Conservation (phyloP, 2,113 vertebrate species). For the Pantherophis guttatus region DNA sequence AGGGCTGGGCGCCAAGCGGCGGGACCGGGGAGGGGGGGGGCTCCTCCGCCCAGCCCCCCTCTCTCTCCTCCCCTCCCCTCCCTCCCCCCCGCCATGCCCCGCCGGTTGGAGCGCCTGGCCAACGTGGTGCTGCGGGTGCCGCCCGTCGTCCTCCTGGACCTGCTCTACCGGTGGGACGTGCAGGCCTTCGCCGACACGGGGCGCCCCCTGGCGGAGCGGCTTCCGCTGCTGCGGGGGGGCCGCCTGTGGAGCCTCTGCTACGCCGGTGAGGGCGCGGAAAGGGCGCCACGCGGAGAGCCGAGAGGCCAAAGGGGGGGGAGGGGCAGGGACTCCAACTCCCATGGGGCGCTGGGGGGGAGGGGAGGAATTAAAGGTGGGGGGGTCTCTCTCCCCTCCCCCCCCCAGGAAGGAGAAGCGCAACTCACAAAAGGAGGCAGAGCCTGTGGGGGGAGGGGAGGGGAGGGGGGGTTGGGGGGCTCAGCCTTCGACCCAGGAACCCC, state of each 20-base stretch:
- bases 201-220: constrained; percentile 71
- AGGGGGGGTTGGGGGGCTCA: no score
- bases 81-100: constrained; percentile 63
- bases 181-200: constrained; percentile 73
- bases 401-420: no score
- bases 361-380: no score
- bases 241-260: constrained; percentile 79
- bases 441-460: no score
- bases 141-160: constrained; percentile 76
- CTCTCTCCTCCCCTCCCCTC: no score
- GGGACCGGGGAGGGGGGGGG: not conserved
- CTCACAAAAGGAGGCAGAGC: no score
- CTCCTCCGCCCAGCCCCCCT: rapidly evolving
- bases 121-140: constrained; percentile 81
- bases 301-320: no score
- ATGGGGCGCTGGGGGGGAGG: no score
- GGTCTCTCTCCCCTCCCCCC: no score
- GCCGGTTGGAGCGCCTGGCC: constrained; percentile 74
- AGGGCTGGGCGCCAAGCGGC: no score
- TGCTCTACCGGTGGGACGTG: constrained; percentile 82
- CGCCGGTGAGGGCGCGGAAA: constrained; percentile 64
- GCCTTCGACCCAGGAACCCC: no score
- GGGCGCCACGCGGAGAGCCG: not conserved
- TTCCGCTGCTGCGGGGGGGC: constrained; percentile 76
- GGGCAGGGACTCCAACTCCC: not conserved